Percentiles rank a stretch among this genome's conserved stretches.
phyloP scores from a whole-genome alignment of 2,113 vertebrate species.

The Gallinago jamesoni region DNA sequence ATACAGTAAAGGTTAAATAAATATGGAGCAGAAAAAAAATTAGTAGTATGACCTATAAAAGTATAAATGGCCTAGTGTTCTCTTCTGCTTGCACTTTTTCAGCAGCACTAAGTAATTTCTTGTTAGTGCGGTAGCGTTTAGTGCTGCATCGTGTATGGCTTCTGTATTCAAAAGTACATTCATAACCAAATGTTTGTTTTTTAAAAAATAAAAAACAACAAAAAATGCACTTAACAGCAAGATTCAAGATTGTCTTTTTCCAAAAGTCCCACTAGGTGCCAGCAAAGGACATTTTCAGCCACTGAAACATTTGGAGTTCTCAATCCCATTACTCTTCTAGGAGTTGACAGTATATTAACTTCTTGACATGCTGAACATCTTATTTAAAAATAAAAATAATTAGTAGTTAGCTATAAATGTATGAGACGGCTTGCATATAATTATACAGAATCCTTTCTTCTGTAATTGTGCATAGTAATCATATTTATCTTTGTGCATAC shows the following conservation, averaged over 20 bases:
- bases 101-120: constrained; percentile 40
- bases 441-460: not conserved
- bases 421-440: not conserved
- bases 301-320: constrained; percentile 27
- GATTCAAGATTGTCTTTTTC: constrained; percentile 23
- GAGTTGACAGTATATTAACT: not conserved
- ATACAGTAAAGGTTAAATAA: constrained; percentile 77
- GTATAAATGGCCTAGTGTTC: constrained; percentile 73
- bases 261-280: constrained; percentile 67
- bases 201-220: not conserved
- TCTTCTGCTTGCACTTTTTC: constrained; percentile 56
- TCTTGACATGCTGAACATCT: not conserved
- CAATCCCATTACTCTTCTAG: not conserved
- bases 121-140: not conserved
- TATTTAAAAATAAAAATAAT: not conserved
- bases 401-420: not conserved
- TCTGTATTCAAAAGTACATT: constrained; percentile 41
- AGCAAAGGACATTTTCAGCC: constrained; percentile 65
- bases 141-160: constrained; percentile 11
- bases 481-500: not conserved
- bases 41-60: constrained; percentile 59
- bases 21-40: constrained; percentile 61
- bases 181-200: not conserved
- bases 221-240: not conserved
- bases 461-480: not conserved